These are phyloP conservation scores for Montipora capitata DNA, from an alignment of 92 coral and sea anemone species.

Conservation along the genomic window DNA sequence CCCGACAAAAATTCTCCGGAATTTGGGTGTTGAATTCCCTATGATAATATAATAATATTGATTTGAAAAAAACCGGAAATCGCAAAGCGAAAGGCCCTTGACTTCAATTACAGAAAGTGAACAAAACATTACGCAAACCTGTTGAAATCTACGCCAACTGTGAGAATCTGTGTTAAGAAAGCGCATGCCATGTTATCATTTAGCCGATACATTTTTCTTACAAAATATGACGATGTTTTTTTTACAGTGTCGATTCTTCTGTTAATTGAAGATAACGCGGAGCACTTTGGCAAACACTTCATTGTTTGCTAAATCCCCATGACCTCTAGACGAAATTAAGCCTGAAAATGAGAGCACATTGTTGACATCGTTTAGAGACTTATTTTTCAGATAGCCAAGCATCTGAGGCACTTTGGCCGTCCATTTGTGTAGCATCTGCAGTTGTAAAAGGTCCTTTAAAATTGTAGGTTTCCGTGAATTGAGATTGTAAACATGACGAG, in stretches of 20 bases:
- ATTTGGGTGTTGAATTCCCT: background rate
- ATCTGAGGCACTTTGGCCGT: background rate
- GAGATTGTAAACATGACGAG: background rate
- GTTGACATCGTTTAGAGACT: background rate
- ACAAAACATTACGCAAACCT: background rate
- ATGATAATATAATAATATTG: background rate
- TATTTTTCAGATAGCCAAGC: background rate
- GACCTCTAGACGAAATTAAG: background rate
- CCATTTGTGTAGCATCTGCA: background rate
- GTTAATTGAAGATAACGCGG: background rate
- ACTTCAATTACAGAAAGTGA: background rate
- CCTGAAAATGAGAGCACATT: background rate
- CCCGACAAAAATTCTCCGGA: background rate
- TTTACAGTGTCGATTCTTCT: conserved; percentile 1
- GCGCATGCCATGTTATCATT: too few species aligned
- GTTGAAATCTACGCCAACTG: background rate
- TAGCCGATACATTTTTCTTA: too few species aligned
- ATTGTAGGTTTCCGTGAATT: background rate
- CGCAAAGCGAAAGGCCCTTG: conserved; percentile 3
- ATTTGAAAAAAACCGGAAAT: background rate
- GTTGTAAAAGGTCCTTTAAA: background rate
- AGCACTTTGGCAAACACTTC: background rate
- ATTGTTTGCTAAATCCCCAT: background rate
- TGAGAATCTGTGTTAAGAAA: background rate
- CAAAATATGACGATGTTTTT: background rate